These are phyloP conservation scores for Coturnix japonica DNA, from an alignment of 2,113 vertebrate species.

Conservation along the genomic window DNA sequence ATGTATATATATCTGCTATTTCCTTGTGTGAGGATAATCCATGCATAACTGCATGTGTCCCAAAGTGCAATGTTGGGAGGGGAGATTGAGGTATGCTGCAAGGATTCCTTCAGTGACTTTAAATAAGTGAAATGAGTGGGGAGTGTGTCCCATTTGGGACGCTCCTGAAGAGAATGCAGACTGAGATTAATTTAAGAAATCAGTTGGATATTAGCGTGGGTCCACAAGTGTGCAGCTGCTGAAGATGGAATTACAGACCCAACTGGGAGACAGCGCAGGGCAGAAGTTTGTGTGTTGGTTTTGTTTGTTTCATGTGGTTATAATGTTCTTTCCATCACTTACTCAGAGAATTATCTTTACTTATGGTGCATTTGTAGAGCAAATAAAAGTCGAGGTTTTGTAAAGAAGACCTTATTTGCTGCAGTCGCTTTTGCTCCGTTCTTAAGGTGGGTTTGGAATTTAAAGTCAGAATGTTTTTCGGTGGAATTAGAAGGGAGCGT, in stretches of 20 bases:
- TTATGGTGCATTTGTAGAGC: not conserved
- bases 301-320: not conserved
- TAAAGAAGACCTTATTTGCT: not conserved
- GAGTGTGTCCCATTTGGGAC: not conserved
- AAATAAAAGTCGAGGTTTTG: not conserved
- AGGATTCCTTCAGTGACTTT: constrained; percentile 47
- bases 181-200: constrained; percentile 47
- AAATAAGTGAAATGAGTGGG: constrained; percentile 33
- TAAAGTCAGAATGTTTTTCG: not conserved
- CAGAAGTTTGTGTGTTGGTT: not conserved
- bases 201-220: constrained; percentile 14
- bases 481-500: not conserved
- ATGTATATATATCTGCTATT: not conserved
- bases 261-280: not conserved
- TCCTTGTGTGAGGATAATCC: not conserved
- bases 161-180: constrained; percentile 12
- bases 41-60: not conserved
- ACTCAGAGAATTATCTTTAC: not conserved
- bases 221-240: constrained; percentile 36
- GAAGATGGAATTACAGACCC: constrained; percentile 34
- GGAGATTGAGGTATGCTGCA: not conserved
- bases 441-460: not conserved
- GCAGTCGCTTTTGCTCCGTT: not conserved
- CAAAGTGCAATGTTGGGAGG: not conserved
- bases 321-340: not conserved